phyloP scores from a whole-genome alignment of 2,113 vertebrate species.

The Taurulus bubalis region DNA sequence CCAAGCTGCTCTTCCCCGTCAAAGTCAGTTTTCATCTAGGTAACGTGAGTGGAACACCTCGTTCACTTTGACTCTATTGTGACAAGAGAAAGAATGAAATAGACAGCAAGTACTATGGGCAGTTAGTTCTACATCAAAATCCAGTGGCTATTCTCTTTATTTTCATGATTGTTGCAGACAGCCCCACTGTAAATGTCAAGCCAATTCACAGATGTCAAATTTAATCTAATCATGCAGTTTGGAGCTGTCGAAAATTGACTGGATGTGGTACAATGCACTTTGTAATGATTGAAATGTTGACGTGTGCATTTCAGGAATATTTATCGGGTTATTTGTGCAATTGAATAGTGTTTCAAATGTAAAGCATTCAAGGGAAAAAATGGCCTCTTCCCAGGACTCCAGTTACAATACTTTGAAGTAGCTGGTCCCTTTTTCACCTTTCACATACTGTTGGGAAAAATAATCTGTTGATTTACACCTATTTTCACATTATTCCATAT shows the following conservation, averaged over 20 bases:
- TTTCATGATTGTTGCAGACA: slow-evolving; percentile 17
- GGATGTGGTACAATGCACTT: neutral
- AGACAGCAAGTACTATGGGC: slow-evolving; percentile 6
- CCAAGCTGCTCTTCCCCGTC: slow-evolving; percentile 20
- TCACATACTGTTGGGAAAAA: neutral
- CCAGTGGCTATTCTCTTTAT: slow-evolving; percentile 24
- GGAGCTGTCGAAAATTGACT: slow-evolving; percentile 19
- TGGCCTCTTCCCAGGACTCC: neutral
- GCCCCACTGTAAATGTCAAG: slow-evolving; percentile 27
- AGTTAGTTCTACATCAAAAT: slow-evolving; percentile 34
- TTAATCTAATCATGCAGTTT: slow-evolving; percentile 14
- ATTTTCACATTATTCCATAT: neutral
- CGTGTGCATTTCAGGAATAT: neutral
- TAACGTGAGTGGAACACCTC: slow-evolving; percentile 14
- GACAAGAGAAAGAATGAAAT: slow-evolving; percentile 7
- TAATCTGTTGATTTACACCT: neutral
- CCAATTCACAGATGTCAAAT: slow-evolving; percentile 26
- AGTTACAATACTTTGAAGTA: neutral
- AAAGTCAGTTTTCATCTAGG: slow-evolving; percentile 41
- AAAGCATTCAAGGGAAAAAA: neutral
- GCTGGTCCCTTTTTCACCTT: neutral
- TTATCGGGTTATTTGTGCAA: neutral
- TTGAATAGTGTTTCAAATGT: neutral
- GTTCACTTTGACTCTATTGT: slow-evolving; percentile 20
- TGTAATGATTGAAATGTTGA: slow-evolving; percentile 13